phyloP scores from a whole-genome alignment of 2,113 vertebrate genomes.

The Oncorhynchus kisutch region DNA sequence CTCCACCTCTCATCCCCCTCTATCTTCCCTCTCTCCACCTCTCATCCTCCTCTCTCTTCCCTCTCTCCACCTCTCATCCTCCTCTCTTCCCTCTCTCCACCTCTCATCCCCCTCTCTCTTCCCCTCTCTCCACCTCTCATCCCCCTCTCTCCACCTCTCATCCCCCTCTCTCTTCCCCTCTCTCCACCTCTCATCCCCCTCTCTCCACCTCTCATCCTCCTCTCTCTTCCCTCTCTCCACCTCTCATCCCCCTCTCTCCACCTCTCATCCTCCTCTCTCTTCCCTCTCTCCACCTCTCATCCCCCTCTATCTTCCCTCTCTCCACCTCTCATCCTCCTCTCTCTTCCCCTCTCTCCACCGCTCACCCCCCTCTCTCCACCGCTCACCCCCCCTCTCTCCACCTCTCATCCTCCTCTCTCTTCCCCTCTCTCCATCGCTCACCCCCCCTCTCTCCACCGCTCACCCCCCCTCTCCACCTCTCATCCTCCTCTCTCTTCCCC shows the following conservation, averaged over 20 bases:
- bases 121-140: neutral
- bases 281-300: no score
- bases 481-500: no score
- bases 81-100: neutral
- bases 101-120: conserved; percentile 12
- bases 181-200: conserved; percentile 26
- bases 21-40: neutral
- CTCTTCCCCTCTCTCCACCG: no score
- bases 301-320: conserved; percentile 28
- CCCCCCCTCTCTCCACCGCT: neutral
- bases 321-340: no score
- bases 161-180: neutral
- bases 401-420: no score
- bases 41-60: conserved; percentile 33
- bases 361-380: no score
- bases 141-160: no score
- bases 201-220: neutral
- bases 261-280: no score
- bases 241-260: no score
- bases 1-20: neutral
- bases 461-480: neutral
- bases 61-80: conserved; percentile 7
- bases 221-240: no score
- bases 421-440: no score
- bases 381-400: no score